Conservation (phyloP, 2,113 vertebrate genomes). For the Engraulis encrasicolus region DNA sequence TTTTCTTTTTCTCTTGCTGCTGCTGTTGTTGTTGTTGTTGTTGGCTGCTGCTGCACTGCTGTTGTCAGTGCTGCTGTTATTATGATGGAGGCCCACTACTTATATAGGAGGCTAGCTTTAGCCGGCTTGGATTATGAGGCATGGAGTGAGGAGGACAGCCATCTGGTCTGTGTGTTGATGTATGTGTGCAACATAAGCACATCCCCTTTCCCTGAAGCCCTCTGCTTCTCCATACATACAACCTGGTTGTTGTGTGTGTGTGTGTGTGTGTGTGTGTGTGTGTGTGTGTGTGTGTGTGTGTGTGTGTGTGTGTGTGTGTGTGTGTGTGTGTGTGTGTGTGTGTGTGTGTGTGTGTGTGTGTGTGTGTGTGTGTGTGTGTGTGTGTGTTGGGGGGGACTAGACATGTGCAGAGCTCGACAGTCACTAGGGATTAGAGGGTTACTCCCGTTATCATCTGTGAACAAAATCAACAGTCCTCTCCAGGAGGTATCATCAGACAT, state of each 20-base stretch:
- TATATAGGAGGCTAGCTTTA: background rate
- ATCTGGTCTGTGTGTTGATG: background rate
- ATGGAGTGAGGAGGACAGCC: background rate
- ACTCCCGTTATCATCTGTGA: background rate
- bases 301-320: background rate
- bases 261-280: background rate
- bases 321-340: background rate
- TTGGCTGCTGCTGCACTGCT: too few relatives aligned
- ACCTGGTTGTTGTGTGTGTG: background rate
- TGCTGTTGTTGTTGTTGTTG: background rate
- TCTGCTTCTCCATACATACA: too few relatives aligned
- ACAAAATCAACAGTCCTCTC: background rate
- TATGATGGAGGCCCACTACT: background rate
- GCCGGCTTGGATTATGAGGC: background rate
- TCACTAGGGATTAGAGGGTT: slow-evolving; percentile 12
- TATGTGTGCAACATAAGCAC: background rate
- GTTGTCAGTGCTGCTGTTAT: background rate
- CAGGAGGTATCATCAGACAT: background rate
- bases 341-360: background rate
- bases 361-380: background rate
- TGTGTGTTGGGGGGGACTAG: background rate
- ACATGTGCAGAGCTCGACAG: background rate
- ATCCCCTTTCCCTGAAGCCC: background rate
- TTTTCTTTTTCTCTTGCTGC: too few relatives aligned
- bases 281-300: background rate